Evolutionary conservation across 2,797 vertebrate genomes (phyloP).

Genomic region (Anguilla megastoma): DNA sequence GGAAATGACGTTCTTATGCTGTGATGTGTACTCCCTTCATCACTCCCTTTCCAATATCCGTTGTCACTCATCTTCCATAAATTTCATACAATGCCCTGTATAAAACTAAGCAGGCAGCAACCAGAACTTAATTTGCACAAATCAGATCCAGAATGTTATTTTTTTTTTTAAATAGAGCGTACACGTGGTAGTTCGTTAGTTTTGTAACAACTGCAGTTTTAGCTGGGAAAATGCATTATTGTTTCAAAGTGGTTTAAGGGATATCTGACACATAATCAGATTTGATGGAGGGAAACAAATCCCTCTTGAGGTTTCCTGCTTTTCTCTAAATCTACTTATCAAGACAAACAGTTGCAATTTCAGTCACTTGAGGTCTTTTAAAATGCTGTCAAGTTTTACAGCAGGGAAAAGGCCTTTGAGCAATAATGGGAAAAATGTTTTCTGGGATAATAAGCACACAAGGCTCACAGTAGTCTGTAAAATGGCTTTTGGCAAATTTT

Average conservation of each 20-base stretch:
- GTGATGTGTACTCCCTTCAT: background rate
- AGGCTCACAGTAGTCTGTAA: constrained; percentile 8
- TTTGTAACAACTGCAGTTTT: constrained; percentile 57
- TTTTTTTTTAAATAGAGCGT: constrained; percentile 20
- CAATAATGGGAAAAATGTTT: background rate
- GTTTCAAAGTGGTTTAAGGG: constrained; percentile 52
- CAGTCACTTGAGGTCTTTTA: background rate
- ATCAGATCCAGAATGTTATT: constrained; percentile 33
- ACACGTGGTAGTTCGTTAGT: constrained; percentile 15
- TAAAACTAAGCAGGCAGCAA: constrained; percentile 23
- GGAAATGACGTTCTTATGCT: constrained; percentile 28
- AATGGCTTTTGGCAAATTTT: background rate
- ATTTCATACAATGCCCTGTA: constrained; percentile 27
- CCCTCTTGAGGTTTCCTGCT: constrained; percentile 22
- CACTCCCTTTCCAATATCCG: constrained; percentile 10
- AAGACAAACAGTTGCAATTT: constrained; percentile 23
- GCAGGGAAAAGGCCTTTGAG: background rate
- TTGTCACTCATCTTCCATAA: constrained; percentile 3
- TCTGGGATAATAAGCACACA: constrained; percentile 12
- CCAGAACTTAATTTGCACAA: constrained; percentile 26
- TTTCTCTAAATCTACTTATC: constrained; percentile 22
- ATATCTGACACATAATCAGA: constrained; percentile 42
- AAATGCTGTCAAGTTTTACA: background rate
- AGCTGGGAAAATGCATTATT: constrained; percentile 26
- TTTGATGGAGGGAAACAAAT: constrained; percentile 41